Conservation (phyloP, 2,113 vertebrate species). For the Tragelaphus strepsiceros region DNA sequence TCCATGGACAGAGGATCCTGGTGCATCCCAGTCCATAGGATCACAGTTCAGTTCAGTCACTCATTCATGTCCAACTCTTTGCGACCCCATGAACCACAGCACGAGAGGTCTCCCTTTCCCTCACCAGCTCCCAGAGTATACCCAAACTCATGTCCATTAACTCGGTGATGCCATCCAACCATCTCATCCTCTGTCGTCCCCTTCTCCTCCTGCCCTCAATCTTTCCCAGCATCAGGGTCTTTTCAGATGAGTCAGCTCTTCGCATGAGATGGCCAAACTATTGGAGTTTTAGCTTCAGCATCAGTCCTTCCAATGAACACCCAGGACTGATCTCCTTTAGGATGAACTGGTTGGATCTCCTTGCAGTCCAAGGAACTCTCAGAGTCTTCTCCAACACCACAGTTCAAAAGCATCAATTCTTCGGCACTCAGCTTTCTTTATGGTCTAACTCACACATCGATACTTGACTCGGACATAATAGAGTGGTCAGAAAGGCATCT, state of each 20-base stretch:
- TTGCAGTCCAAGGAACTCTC: background rate
- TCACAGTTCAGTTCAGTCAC: background rate
- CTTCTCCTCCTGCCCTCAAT: background rate
- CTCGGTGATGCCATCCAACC: background rate
- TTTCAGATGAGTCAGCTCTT: background rate
- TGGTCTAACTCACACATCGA: background rate
- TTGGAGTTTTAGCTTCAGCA: background rate
- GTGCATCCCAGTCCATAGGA: background rate
- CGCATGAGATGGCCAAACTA: rapidly evolving
- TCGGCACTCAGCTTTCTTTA: background rate
- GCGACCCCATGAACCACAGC: rapidly evolving
- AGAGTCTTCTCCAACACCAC: background rate
- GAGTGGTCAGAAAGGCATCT: background rate
- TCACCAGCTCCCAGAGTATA: background rate
- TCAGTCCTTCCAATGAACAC: background rate
- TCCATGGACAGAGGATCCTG: background rate
- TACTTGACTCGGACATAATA: background rate
- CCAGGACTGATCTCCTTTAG: background rate
- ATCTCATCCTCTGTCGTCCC: background rate
- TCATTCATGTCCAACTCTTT: background rate
- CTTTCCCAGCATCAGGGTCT: background rate
- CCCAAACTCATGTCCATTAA: background rate
- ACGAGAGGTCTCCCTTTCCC: background rate
- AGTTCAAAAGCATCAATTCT: background rate
- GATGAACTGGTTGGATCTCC: background rate